Conservation (phyloP, 2,113 vertebrate genomes). For the Struthio camelus region DNA sequence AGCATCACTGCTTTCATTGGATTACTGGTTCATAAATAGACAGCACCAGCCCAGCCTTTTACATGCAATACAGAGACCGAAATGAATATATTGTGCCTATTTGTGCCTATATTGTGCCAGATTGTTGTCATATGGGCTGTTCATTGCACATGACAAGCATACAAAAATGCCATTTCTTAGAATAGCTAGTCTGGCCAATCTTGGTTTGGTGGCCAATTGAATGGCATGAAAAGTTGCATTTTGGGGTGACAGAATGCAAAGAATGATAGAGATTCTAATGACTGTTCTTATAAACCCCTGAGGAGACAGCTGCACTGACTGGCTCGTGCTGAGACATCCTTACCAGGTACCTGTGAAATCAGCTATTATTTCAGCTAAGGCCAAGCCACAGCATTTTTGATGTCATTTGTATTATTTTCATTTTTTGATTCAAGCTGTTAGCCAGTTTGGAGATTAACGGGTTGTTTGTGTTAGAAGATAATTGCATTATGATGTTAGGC, state of each 20-base stretch:
- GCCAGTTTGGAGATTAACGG: background rate
- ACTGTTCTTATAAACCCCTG: background rate
- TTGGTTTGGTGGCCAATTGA: background rate
- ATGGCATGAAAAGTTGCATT: background rate
- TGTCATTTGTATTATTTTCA: background rate
- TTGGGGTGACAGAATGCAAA: background rate
- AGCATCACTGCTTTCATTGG: background rate
- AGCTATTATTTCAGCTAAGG: conserved; percentile 1
- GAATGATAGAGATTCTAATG: conserved; percentile 22
- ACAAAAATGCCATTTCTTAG: background rate
- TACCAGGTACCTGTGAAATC: conserved; percentile 31
- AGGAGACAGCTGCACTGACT: conserved; percentile 12
- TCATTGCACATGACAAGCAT: background rate
- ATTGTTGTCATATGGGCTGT: background rate
- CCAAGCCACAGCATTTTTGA: background rate
- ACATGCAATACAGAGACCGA: background rate
- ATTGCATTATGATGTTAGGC: background rate
- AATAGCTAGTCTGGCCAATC: background rate
- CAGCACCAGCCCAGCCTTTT: background rate
- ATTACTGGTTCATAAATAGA: background rate
- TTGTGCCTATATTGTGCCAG: background rate
- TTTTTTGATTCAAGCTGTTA: background rate
- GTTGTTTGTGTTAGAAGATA: background rate
- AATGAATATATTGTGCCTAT: background rate
- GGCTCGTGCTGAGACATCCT: background rate